Conservation (phyloP, 1,140 invertebrate genomes). For the Zaprionus africanus region DNA sequence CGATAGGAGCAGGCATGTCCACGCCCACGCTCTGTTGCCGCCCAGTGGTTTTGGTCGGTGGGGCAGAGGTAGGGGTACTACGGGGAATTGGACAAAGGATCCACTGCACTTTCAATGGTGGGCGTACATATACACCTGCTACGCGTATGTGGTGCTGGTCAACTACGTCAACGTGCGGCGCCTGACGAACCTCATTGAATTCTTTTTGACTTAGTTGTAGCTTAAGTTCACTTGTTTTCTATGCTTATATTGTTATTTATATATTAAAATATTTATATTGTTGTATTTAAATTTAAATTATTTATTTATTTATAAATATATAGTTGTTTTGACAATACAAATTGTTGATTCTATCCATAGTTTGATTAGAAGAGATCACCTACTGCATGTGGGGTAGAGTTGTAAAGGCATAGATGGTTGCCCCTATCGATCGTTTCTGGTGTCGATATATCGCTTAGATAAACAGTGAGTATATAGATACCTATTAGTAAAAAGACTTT, state of each 20-base stretch:
- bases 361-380: too few species aligned
- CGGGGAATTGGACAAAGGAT: conserved; percentile 49
- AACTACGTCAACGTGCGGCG: conserved; percentile 72
- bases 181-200: conserved; percentile 73
- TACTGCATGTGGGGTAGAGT: too few species aligned
- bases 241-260: conserved; percentile 5
- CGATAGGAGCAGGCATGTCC: conserved; percentile 48
- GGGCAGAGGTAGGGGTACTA: neutral
- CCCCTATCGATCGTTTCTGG: neutral
- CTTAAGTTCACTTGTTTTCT: neutral
- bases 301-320: neutral
- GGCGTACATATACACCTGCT: conserved; percentile 80
- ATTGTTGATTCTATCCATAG: neutral
- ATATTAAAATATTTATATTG: neutral
- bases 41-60: conserved; percentile 47
- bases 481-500: too few species aligned
- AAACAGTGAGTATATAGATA: too few species aligned
- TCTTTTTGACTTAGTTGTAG: conserved; percentile 46
- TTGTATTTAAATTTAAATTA: neutral
- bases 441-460: too few species aligned
- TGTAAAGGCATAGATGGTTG: too few species aligned
- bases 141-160: conserved; percentile 65
- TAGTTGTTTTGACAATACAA: neutral
- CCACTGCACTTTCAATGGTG: conserved; percentile 79
- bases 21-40: conserved; percentile 57